Base-by-base conservation (phyloP, 2,797 vertebrate species). In the Pangasius krempfi region DNA sequence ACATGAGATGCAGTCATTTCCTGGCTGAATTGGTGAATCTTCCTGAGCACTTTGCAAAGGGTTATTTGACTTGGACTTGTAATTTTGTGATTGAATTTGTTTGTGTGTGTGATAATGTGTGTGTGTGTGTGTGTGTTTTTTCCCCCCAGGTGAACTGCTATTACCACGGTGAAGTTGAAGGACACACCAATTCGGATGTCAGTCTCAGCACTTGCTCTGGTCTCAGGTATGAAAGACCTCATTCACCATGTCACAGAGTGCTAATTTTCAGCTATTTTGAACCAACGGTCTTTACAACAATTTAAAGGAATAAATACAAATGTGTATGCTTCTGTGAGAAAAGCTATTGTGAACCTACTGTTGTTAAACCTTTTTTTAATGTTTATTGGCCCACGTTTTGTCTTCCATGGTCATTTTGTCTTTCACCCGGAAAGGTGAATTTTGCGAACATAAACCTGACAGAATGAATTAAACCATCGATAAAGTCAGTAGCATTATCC, bases 101-200 rank as follows among this genome's bases (percentile, higher is more conserved):
- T 20, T 44, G 12, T n/a, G 47, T 4, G 44, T 47, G 33, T 44
- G 37, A 2, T 40, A 4, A 4, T 40, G 40, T 40, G 40, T 40
- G 40, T 40, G 44, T 44, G 40, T 44, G 40, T 44, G 40, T 44
- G 40, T 44, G 60, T 8, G 27, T 78, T 25, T 86, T 80, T 72
- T 52, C 64, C 52, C 92, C 64, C 52, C 92, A 97, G 96, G 92
- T 89, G 70, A 96, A 97, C 94, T 97, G 96, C 93, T 97, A 96
- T 93, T 97, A 97, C 91, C 96, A 97, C 25, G 96, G 96, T 3
- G 92, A 94, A 89, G 96, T 97, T 86, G 93, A 95, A 92, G 95
- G 94, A 87, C 94, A 91, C 2, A 78, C 68, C 62, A 54, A 90
- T 89, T 96, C 96, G 0, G 96, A 96, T 7, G 95, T 96, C 92